Evolutionary conservation across 2,113 vertebrate species (phyloP).

Genomic region (Eptesicus fuscus): DNA sequence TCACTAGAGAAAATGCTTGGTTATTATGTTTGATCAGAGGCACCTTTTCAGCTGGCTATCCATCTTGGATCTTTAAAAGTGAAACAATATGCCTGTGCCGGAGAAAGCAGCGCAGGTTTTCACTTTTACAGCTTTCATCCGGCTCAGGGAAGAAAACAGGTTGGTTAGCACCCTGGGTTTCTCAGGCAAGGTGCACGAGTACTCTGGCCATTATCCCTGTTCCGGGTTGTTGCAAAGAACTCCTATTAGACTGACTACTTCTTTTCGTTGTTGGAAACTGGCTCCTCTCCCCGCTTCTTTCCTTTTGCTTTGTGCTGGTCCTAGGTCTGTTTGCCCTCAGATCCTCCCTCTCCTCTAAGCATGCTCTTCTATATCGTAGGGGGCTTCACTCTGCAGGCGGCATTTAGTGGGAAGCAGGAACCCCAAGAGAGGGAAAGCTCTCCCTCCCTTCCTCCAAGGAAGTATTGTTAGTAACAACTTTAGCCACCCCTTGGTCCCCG

Average conservation of each 20-base stretch:
- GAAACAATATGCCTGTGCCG: background rate
- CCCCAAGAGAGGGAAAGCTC: background rate
- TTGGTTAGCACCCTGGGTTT: background rate
- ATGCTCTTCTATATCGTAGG: background rate
- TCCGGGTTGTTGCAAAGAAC: background rate
- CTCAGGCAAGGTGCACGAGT: background rate
- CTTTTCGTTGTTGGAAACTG: background rate
- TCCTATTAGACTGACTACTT: background rate
- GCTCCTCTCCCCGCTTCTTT: background rate
- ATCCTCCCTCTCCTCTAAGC: background rate
- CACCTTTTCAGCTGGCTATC: slow-evolving; percentile 42
- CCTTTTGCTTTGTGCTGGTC: background rate
- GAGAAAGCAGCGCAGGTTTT: background rate
- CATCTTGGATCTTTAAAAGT: slow-evolving; percentile 37
- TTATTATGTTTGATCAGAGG: slow-evolving; percentile 45
- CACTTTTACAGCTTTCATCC: background rate
- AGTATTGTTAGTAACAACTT: background rate
- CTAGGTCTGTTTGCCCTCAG: background rate
- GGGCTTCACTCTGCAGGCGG: background rate
- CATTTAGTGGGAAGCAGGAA: background rate
- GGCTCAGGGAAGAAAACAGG: background rate
- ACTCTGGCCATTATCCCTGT: background rate
- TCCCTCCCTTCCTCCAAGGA: background rate
- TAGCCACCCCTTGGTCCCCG: background rate
- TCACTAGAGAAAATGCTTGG: background rate